phyloP scores from a whole-genome alignment of 2,888 invertebrate species.

The Scaptomyza cyrtandrae region DNA sequence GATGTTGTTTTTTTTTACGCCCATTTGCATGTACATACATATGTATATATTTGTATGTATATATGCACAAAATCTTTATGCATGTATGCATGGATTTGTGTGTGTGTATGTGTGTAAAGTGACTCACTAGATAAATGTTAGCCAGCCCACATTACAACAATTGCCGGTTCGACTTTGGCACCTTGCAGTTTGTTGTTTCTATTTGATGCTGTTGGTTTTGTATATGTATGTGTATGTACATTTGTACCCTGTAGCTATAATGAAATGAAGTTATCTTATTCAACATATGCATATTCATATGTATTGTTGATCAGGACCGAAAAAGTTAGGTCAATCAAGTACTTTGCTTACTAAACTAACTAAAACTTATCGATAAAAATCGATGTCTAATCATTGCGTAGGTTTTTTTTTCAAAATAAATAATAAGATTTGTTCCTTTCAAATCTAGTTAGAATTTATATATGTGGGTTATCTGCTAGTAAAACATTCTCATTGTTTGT shows the following conservation, averaged over 20 bases:
- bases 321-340: background rate
- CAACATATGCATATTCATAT: background rate
- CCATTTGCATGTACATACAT: slow-evolving; percentile 45
- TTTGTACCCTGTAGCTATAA: background rate
- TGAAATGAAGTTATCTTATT: too few species aligned
- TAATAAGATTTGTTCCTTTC: background rate
- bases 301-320: background rate
- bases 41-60: slow-evolving; percentile 12
- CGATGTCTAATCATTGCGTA: background rate
- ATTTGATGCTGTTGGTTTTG: background rate
- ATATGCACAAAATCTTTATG: slow-evolving; percentile 2
- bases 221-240: background rate
- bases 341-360: too few species aligned
- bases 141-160: slow-evolving; percentile 43
- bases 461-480: background rate
- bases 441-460: background rate
- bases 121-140: slow-evolving; percentile 60
- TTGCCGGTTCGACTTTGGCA: slow-evolving; percentile 62
- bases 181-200: slow-evolving; percentile 41
- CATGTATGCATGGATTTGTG: slow-evolving; percentile 15
- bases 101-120: slow-evolving; percentile 28
- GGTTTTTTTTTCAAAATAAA: too few species aligned
- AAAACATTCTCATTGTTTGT: slow-evolving; percentile 1
- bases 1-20: slow-evolving; percentile 22
- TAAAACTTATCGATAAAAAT: background rate